phyloP scores from a whole-genome alignment of 92 coral and sea anemone species.

The Hydrozoanthus gracilis region DNA sequence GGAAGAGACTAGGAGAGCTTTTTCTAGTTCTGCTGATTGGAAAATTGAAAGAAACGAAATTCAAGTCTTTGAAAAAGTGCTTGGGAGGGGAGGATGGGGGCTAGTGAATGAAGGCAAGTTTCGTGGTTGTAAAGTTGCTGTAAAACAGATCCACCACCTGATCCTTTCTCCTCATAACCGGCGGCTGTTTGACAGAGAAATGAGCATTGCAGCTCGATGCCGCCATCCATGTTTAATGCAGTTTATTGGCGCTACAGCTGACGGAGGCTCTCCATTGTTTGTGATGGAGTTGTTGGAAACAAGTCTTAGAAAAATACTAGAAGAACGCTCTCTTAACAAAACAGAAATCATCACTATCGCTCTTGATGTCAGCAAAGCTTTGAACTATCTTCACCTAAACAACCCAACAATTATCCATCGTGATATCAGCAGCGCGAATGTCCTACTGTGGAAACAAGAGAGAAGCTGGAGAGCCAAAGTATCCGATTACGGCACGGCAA shows the following conservation, averaged over 20 bases:
- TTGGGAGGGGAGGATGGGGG: conserved; percentile 91
- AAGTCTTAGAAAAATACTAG: conserved; percentile 71
- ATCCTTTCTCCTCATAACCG: conserved; percentile 84
- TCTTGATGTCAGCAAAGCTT: conserved; percentile 73
- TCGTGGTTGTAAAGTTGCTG: conserved; percentile 83
- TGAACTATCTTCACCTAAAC: conserved; percentile 81
- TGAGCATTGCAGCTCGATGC: conserved; percentile 87
- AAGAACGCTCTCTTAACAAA: conserved; percentile 56
- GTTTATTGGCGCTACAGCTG: conserved; percentile 90
- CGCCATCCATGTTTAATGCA: conserved; percentile 89
- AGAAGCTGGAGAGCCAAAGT: conserved; percentile 82
- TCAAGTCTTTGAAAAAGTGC: conserved; percentile 53
- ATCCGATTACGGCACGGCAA: conserved; percentile 93
- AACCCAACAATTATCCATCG: conserved; percentile 82
- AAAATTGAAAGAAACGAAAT: conserved; percentile 76
- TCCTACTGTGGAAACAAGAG: conserved; percentile 82
- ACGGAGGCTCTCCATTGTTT: conserved; percentile 70
- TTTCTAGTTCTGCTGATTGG: conserved; percentile 62
- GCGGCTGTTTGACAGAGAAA: conserved; percentile 86
- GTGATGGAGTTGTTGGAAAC: conserved; percentile 83
- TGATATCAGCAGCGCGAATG: conserved; percentile 91
- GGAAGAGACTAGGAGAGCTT: not conserved
- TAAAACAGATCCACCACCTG: conserved; percentile 83
- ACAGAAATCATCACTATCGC: conserved; percentile 60
- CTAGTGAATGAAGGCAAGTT: conserved; percentile 73